A percentile compares a stretch with the other conserved stretches of the same genome.
Conservation (phyloP, 2,797 vertebrate genomes). For the Paguma larvata region DNA sequence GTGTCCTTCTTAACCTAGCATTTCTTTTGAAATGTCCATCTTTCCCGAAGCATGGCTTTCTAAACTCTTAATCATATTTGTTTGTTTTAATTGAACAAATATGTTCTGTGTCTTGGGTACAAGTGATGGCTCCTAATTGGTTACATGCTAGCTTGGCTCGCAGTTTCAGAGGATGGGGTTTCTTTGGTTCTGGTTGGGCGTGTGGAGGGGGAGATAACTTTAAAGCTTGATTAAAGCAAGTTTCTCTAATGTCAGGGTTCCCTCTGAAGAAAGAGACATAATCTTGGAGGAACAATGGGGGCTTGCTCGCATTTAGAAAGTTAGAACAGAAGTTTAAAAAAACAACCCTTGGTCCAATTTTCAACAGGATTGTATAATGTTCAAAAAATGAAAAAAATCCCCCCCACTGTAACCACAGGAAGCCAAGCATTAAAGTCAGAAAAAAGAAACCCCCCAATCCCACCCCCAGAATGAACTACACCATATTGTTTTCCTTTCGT, state of each 20-base stretch:
- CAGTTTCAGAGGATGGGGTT: constrained; percentile 86
- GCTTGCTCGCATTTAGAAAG: constrained; percentile 72
- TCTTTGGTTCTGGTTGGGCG: constrained; percentile 79
- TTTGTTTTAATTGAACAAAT: constrained; percentile 91
- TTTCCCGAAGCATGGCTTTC: constrained; percentile 82
- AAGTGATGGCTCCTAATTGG: constrained; percentile 89
- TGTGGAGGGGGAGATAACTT: constrained; percentile 80
- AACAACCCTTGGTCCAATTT: constrained; percentile 81
- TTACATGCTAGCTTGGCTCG: constrained; percentile 87
- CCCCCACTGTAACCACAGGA: constrained; percentile 90
- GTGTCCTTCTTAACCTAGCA: constrained; percentile 72
- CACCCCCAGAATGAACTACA: constrained; percentile 82
- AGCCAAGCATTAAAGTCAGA: constrained; percentile 88
- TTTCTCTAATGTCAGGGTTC: constrained; percentile 86
- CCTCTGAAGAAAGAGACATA: constrained; percentile 83
- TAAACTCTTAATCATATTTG: constrained; percentile 89
- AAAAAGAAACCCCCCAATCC: constrained; percentile 65
- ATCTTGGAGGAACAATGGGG: constrained; percentile 82
- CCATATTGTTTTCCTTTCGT: constrained; percentile 87
- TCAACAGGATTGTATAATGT: constrained; percentile 87
- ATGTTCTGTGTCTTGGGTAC: constrained; percentile 86
- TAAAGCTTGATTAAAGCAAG: constrained; percentile 91
- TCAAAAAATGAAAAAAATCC: constrained; percentile 88
- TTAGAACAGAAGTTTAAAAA: constrained; percentile 86
- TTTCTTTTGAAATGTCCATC: constrained; percentile 86